Conservation (phyloP, 1,140 invertebrate species). For the Protaetia brevitarsis region DNA sequence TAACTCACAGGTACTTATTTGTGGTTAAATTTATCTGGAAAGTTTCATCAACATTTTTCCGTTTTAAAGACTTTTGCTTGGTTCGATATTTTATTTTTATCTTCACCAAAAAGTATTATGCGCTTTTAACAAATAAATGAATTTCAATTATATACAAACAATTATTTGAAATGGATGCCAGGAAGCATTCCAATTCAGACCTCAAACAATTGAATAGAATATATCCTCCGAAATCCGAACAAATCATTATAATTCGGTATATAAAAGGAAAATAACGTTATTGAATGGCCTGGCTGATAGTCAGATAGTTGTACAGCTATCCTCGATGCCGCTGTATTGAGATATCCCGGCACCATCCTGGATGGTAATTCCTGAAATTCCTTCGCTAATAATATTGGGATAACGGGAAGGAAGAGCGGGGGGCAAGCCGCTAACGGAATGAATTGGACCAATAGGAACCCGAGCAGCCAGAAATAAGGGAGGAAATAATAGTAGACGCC, state of each 20-base stretch:
- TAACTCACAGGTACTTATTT: no score
- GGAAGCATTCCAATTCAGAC: not conserved
- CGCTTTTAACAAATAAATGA: not conserved
- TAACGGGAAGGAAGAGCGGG: not conserved
- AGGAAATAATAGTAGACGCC: not conserved
- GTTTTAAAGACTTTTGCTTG: no score
- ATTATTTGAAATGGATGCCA: not conserved
- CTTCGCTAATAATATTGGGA: not conserved
- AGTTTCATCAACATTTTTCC: no score
- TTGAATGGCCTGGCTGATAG: not conserved
- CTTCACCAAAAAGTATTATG: no score
- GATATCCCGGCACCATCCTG: not conserved
- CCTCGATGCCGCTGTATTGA: not conserved
- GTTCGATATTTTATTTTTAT: no score
- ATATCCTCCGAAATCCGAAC: constrained; percentile 10
- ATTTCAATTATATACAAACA: not conserved
- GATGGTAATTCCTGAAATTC: constrained; percentile 17
- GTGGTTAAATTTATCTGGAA: no score
- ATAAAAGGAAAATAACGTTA: constrained; percentile 7
- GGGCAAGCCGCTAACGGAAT: constrained; percentile 4
- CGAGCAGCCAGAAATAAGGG: not conserved
- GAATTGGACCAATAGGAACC: not conserved
- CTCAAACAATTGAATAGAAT: not conserved
- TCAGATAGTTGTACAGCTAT: not conserved
- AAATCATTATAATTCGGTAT: constrained; percentile 21